Conservation (phyloP, 2,888 invertebrate genomes). For the Polyommatus iphigenia region DNA sequence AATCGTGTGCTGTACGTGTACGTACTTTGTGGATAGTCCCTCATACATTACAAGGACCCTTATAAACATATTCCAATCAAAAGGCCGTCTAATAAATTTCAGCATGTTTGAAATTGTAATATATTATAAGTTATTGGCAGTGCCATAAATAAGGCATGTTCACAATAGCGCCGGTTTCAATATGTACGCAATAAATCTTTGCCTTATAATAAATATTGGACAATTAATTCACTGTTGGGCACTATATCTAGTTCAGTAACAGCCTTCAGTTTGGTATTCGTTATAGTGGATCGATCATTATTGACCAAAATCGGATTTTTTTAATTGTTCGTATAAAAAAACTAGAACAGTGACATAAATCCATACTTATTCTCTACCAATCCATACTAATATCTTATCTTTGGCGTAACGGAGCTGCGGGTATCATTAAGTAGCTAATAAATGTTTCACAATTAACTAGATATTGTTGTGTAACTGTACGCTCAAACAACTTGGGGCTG, state of each 20-base stretch:
- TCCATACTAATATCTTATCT: no score
- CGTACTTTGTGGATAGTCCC: no score
- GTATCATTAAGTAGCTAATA: no score
- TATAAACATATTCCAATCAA: slow-evolving; percentile 13
- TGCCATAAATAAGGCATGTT: slow-evolving; percentile 19
- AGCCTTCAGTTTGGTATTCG: background rate
- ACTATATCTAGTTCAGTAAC: slow-evolving; percentile 25
- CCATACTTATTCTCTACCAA: no score
- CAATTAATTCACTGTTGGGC: slow-evolving; percentile 5
- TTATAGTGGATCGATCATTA: background rate
- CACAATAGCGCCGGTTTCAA: slow-evolving; percentile 18
- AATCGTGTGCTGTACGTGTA: no score
- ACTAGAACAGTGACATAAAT: background rate
- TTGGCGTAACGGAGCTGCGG: no score
- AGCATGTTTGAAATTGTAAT: slow-evolving; percentile 18
- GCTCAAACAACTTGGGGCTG: no score
- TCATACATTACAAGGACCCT: background rate
- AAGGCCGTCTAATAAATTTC: slow-evolving; percentile 21
- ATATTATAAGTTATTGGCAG: slow-evolving; percentile 22
- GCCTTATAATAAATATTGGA: slow-evolving; percentile 6
- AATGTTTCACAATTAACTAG: no score
- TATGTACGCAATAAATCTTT: slow-evolving; percentile 25
- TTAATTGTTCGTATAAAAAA: background rate
- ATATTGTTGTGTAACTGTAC: no score
- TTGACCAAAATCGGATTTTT: background rate